Conservation (phyloP, 2,888 invertebrate species). For the Helicoverpa assulta region DNA sequence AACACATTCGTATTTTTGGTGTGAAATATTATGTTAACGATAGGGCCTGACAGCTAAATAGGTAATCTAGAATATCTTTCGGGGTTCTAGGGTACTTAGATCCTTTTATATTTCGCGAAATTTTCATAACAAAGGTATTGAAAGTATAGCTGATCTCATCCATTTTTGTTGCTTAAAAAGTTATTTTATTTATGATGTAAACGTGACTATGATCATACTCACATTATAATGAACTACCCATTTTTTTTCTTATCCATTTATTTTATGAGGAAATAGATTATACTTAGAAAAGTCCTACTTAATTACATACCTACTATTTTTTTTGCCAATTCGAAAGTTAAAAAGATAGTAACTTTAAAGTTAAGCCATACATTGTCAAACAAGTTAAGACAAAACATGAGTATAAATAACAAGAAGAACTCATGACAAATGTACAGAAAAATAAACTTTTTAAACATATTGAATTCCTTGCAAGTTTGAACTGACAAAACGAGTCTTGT, state of each 20-base stretch:
- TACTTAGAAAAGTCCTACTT: too few relatives aligned
- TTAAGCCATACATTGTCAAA: too few relatives aligned
- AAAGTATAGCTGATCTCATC: not conserved
- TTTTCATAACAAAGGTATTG: not conserved
- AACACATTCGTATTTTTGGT: not conserved
- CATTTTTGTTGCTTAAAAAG: not conserved
- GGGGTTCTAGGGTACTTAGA: not conserved
- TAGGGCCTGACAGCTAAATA: not conserved
- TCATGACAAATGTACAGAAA: not conserved
- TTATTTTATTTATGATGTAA: not conserved
- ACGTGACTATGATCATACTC: not conserved
- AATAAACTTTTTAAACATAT: slow-evolving; percentile 43
- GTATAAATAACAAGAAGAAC: not conserved
- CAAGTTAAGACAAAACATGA: too few relatives aligned
- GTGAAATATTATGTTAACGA: slow-evolving; percentile 1
- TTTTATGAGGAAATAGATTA: too few relatives aligned
- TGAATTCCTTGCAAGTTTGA: slow-evolving; percentile 32
- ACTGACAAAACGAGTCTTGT: slow-evolving; percentile 13
- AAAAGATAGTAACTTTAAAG: too few relatives aligned
- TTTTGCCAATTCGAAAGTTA: too few relatives aligned
- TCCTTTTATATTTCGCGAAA: not conserved
- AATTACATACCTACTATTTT: too few relatives aligned
- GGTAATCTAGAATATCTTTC: not conserved
- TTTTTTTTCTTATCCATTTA: too few relatives aligned
- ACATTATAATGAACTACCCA: not conserved